These are phyloP conservation scores for Enteromius trimaculatus DNA, from an alignment of 2,797 vertebrate genomes.

Conservation along the genomic window DNA sequence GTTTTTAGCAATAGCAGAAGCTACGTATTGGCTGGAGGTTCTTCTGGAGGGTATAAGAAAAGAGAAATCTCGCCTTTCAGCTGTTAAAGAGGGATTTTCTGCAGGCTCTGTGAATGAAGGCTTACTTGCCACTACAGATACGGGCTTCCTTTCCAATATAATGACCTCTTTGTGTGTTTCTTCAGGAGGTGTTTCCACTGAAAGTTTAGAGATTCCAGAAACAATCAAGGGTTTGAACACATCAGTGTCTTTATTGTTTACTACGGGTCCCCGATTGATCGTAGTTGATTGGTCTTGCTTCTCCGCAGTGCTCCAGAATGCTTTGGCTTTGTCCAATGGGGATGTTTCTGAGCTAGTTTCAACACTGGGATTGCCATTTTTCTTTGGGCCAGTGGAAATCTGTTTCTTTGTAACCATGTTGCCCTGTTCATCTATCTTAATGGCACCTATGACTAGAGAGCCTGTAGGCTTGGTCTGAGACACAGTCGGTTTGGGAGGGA, in stretches of 20 bases:
- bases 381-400: background rate
- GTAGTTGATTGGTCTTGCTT: slow-evolving; percentile 66
- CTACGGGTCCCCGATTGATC: slow-evolving; percentile 28
- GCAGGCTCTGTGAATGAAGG: slow-evolving; percentile 56
- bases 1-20: slow-evolving; percentile 87
- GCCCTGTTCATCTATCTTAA: slow-evolving; percentile 93
- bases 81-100: slow-evolving; percentile 34
- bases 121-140: slow-evolving; percentile 65
- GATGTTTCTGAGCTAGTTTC: slow-evolving; percentile 60
- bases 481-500: slow-evolving; percentile 85
- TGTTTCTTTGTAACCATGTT: slow-evolving; percentile 82
- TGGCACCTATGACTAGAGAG: slow-evolving; percentile 80
- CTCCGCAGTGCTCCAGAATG: slow-evolving; percentile 84
- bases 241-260: slow-evolving; percentile 65
- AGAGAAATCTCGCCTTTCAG: slow-evolving; percentile 73
- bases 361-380: slow-evolving; percentile 6
- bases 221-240: slow-evolving; percentile 51
- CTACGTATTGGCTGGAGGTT: slow-evolving; percentile 94
- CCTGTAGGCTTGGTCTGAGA: slow-evolving; percentile 71
- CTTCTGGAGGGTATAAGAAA: slow-evolving; percentile 87
- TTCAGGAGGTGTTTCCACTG: slow-evolving; percentile 55
- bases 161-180: slow-evolving; percentile 58
- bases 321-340: slow-evolving; percentile 82
- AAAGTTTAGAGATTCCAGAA: slow-evolving; percentile 46
- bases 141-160: slow-evolving; percentile 56